Percentiles rank a stretch among this genome's conserved stretches.
Conservation (phyloP, 1,140 invertebrate species). For the Bombyx mandarina region DNA sequence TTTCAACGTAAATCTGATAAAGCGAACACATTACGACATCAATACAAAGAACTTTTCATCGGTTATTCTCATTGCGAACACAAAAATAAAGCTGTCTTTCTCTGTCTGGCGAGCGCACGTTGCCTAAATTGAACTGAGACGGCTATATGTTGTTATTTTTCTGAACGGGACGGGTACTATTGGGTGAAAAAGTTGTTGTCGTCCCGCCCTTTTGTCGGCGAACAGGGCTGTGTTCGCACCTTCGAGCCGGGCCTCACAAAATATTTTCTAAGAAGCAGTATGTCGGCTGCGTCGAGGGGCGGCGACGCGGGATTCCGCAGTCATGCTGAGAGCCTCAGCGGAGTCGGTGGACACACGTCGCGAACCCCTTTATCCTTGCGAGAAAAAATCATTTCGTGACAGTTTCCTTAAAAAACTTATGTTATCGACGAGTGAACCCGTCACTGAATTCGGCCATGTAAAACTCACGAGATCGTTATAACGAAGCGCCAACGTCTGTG, state of each 20-base stretch:
- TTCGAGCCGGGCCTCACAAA: slow-evolving; percentile 34
- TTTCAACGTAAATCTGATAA: slow-evolving; percentile 70
- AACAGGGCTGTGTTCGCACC: slow-evolving; percentile 51
- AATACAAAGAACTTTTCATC: slow-evolving; percentile 61
- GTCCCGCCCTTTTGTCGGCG: slow-evolving; percentile 44
- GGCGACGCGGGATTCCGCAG: slow-evolving; percentile 64
- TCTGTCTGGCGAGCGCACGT: slow-evolving; percentile 12
- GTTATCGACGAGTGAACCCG: slow-evolving; percentile 20
- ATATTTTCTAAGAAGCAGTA: slow-evolving; percentile 62
- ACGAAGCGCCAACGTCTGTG: slow-evolving; percentile 52
- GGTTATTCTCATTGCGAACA: slow-evolving; percentile 21
- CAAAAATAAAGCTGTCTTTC: slow-evolving; percentile 6
- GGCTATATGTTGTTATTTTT: slow-evolving; percentile 12
- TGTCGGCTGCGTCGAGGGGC: slow-evolving; percentile 57
- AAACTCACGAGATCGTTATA: slow-evolving; percentile 42
- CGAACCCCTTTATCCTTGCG: slow-evolving; percentile 46
- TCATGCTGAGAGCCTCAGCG: slow-evolving; percentile 66
- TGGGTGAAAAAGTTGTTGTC: slow-evolving; percentile 50
- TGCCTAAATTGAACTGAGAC: slow-evolving; percentile 30
- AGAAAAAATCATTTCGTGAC: slow-evolving; percentile 54
- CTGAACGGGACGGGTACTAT: slow-evolving; percentile 25
- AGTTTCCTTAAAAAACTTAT: slow-evolving; percentile 48
- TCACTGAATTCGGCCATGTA: slow-evolving; percentile 21
- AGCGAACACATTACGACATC: slow-evolving; percentile 59
- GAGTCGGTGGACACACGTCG: slow-evolving; percentile 58